These are phyloP conservation scores for Megamerina dolium DNA, from an alignment of 2,888 invertebrate species.

Conservation along the genomic window DNA sequence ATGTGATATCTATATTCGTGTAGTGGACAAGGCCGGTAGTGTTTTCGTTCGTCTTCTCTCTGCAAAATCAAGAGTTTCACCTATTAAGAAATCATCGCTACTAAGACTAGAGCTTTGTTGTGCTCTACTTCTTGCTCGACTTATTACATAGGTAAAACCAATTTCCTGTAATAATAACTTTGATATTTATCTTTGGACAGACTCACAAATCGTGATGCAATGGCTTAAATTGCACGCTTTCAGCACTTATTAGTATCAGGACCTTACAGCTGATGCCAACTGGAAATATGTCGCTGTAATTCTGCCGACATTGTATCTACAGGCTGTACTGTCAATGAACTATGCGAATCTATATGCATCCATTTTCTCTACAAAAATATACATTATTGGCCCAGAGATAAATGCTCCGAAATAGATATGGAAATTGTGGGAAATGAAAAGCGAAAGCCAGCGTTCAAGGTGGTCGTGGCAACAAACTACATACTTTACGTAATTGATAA, in stretches of 20 bases:
- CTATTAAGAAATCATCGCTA: constrained; percentile 4
- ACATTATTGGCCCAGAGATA: not conserved
- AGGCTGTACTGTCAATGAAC: constrained; percentile 7
- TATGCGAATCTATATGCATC: constrained; percentile 7
- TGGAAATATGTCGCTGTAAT: constrained; percentile 7
- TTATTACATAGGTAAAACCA: not conserved
- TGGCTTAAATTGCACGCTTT: constrained; percentile 9
- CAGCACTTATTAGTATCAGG: constrained; percentile 13
- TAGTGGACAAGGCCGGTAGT: not conserved
- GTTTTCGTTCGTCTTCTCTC: not conserved
- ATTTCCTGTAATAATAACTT: not conserved
- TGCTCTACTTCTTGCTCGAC: constrained; percentile 6
- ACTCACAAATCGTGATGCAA: constrained; percentile 13
- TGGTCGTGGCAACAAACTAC: too few species aligned
- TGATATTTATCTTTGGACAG: too few species aligned
- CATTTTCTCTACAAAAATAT: not conserved
- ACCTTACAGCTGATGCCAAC: not conserved
- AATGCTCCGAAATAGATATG: constrained; percentile 5
- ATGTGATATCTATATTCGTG: constrained; percentile 2
- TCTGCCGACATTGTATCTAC: constrained; percentile 6
- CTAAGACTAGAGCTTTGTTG: constrained; percentile 8
- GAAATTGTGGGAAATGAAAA: not conserved
- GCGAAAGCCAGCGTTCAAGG: too few species aligned
- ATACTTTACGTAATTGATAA: too few species aligned
- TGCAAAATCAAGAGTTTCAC: constrained; percentile 8